Evolutionary conservation across 2,797 vertebrate species (phyloP).

Genomic region (Amazona ochrocephala): DNA sequence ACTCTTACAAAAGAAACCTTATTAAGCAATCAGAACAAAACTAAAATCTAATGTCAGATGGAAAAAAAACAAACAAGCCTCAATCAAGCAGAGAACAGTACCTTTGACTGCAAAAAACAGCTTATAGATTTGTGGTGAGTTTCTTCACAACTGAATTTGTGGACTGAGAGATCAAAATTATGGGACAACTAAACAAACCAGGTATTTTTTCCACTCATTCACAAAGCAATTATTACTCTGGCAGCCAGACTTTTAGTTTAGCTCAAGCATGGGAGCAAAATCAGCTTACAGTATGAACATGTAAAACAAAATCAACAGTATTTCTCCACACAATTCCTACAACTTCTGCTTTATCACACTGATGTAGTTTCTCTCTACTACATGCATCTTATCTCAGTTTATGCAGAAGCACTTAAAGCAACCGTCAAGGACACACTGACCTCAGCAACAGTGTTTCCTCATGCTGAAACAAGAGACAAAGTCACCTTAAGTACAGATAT

Average conservation of each 20-base stretch:
- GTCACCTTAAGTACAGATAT: background rate
- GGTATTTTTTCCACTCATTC: background rate
- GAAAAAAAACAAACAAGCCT: background rate
- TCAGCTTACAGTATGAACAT: background rate
- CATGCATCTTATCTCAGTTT: constrained; percentile 20
- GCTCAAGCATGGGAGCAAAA: background rate
- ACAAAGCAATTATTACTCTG: background rate
- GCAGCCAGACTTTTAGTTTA: background rate
- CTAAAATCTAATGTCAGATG: background rate
- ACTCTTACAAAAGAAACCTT: background rate
- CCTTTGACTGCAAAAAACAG: background rate
- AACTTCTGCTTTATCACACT: constrained; percentile 2
- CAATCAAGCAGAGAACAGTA: background rate
- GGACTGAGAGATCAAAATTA: background rate
- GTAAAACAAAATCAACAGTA: background rate
- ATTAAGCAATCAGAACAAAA: background rate
- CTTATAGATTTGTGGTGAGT: background rate
- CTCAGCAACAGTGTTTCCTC: background rate
- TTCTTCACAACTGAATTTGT: background rate
- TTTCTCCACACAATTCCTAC: background rate
- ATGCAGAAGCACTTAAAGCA: constrained; percentile 28
- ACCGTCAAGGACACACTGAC: background rate
- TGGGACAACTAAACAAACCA: background rate
- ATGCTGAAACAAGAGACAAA: background rate
- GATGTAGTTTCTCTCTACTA: background rate